Base-by-base conservation (phyloP, 2,113 vertebrate genomes). In the Hippocampus zosterae region DNA sequence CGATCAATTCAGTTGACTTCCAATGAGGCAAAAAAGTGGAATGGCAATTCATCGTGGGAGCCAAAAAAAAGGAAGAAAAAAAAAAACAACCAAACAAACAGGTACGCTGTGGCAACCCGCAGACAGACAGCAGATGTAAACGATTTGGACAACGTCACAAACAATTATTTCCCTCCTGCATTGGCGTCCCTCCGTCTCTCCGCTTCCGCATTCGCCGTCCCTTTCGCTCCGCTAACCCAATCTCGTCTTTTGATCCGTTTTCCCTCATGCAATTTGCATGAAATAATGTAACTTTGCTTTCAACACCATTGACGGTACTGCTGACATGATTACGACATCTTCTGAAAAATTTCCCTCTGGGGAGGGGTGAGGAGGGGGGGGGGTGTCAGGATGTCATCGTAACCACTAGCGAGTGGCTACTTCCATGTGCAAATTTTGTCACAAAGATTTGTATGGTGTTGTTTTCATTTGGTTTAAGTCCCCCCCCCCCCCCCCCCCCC, bases 251-350 rank as follows among this genome's bases (percentile, higher is more conserved):
- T 71, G 78, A 67, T 76, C 71, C 41, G 53, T 71, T 74, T n/a
- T 74, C 73, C 69, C 75, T 75, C 77, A 80, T 75, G 75, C 79
- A 73, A 73, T 78, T 73, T 69, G 48, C 64, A 80, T 80, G 72
- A 80, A 83, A 80, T 27, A 27, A 57, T 57, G 55, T 27, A 57
- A 27, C 12, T 29, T 9, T 12, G 7, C 55, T 57, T 6, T 27
- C 23, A 57, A 27, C 55, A 27, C 23, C 55, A 13, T 12, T 1
- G 33, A 37, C 5, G 33, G 33, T 57, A 25, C 55, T 27, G 55
- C 23, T 27, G 23, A 57, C 55, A 13, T 16, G 55, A 27, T 27
- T 57, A 57, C 25, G 23, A 57, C 1, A 5, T 12, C 4, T 13
- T 57, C 55, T 5, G 12, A 13, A 12, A 25, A 7, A 5, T 29